Conservation (phyloP, 2,113 vertebrate species). For the Heptranchias perlo region DNA sequence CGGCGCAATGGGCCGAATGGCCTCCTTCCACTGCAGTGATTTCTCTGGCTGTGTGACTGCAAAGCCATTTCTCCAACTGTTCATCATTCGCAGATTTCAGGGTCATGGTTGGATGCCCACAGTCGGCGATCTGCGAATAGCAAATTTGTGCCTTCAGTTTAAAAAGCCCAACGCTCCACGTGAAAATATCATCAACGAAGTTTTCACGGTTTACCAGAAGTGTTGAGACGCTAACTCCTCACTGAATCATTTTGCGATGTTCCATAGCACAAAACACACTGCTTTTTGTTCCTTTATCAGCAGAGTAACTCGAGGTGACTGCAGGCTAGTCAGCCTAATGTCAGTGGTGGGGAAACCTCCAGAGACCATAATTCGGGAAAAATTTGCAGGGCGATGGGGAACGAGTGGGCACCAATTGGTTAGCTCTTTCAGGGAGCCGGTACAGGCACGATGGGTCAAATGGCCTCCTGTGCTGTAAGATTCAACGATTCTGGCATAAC, state of each 20-base stretch:
- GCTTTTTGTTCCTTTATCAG: too few relatives aligned
- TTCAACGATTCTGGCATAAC: too few relatives aligned
- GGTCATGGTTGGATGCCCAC: not conserved
- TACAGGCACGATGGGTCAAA: not conserved
- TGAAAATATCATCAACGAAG: not conserved
- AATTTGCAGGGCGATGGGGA: too few relatives aligned
- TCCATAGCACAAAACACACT: too few relatives aligned
- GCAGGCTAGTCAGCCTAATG: too few relatives aligned
- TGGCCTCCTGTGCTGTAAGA: too few relatives aligned
- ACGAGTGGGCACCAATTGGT: too few relatives aligned
- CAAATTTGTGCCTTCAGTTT: not conserved
- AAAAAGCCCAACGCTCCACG: not conserved
- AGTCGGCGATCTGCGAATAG: not conserved
- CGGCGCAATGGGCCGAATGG: not conserved
- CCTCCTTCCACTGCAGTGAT: not conserved
- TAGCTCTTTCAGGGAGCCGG: not conserved
- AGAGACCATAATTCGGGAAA: too few relatives aligned
- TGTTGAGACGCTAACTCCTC: not conserved
- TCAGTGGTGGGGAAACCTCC: too few relatives aligned
- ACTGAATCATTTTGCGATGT: not conserved
- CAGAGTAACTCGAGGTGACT: too few relatives aligned
- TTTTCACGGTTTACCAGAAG: not conserved
- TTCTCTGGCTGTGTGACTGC: too few relatives aligned
- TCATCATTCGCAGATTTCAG: not conserved
- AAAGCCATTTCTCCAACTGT: not conserved